Evolutionary conservation across 2,797 vertebrate species (phyloP).

Genomic region (Xenops minutus): DNA sequence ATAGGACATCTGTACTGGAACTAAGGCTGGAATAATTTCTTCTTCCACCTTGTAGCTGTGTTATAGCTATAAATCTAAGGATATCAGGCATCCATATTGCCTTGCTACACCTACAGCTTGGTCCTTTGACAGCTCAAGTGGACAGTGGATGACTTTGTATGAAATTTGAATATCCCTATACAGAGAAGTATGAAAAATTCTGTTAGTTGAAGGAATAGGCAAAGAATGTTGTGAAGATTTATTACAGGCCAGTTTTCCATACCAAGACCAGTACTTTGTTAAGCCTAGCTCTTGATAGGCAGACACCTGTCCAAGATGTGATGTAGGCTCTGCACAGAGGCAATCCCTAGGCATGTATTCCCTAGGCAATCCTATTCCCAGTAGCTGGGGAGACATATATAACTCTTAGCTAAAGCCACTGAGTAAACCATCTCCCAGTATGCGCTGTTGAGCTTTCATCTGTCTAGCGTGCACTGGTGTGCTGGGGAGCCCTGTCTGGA

Average conservation of each 20-base stretch:
- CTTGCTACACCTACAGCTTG: neutral
- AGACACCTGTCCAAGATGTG: neutral
- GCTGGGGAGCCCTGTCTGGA: neutral
- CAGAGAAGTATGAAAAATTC: neutral
- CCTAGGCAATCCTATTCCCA: neutral
- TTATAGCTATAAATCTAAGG: neutral
- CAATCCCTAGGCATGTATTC: neutral
- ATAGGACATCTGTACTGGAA: neutral
- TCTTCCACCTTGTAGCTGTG: neutral
- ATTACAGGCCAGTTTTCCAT: neutral
- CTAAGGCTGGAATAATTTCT: neutral
- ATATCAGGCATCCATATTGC: neutral
- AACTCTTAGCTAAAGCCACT: neutral
- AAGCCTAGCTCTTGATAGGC: neutral
- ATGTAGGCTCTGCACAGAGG: neutral
- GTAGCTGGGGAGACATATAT: rapidly evolving
- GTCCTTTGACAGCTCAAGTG: neutral
- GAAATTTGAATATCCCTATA: neutral
- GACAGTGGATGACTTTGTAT: neutral
- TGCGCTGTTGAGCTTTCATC: neutral
- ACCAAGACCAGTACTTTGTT: neutral
- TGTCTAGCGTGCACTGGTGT: no score
- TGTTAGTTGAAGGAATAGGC: neutral
- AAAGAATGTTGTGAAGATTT: neutral
- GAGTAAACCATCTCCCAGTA: neutral